A percentile compares a stretch with the other conserved stretches of the same genome.
Conservation (phyloP, 2,797 vertebrate genomes). For the Acipenser oxyrinchus region DNA sequence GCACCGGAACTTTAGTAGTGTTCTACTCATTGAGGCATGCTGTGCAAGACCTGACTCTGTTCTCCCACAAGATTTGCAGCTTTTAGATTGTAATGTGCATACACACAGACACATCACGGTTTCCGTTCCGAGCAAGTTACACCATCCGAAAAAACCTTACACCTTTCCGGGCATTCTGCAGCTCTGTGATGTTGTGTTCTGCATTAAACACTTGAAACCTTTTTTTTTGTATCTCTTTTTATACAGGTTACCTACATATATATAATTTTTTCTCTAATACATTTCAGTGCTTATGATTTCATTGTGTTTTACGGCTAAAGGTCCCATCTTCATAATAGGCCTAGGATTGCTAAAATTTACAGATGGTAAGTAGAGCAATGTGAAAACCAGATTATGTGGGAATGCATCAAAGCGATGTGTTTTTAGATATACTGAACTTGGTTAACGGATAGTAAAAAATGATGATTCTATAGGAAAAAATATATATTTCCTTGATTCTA, state of each 20-base stretch:
- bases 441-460: conserved; percentile 55
- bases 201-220: no score
- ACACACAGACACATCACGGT: conserved; percentile 10
- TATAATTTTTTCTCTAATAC: conserved; percentile 60
- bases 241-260: conserved; percentile 53
- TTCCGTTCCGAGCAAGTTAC: neutral
- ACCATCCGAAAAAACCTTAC: conserved; percentile 1
- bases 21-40: conserved; percentile 3
- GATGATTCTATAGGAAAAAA: conserved; percentile 65
- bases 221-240: conserved; percentile 14
- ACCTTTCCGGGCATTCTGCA: neutral
- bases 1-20: neutral
- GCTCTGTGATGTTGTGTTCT: neutral
- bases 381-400: neutral
- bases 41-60: conserved; percentile 3
- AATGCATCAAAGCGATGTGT: conserved; percentile 38
- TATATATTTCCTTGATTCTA: conserved; percentile 71
- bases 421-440: conserved; percentile 62
- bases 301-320: conserved; percentile 55
- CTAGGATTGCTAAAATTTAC: conserved; percentile 47
- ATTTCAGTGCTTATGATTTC: conserved; percentile 56
- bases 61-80: conserved; percentile 20
- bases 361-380: conserved; percentile 31
- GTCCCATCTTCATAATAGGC: conserved; percentile 37
- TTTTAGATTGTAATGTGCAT: conserved; percentile 19